Conservation (phyloP, 2,797 vertebrate genomes). For the Petrocephalus schoutedeni region DNA sequence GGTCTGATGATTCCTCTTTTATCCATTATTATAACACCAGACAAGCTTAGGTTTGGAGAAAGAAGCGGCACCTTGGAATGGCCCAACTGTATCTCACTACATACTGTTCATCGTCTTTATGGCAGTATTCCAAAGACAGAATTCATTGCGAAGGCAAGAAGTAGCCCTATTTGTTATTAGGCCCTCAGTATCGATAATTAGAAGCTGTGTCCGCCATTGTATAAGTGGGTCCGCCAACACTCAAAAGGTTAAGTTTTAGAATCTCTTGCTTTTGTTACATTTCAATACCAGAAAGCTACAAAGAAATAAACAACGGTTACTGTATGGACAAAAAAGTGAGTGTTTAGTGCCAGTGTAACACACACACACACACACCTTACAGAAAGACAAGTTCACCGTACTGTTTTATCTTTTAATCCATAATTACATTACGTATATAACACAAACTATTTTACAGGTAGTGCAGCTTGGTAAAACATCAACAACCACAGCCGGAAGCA, state of each 20-base stretch:
- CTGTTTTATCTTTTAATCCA: constrained; percentile 41
- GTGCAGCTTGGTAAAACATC: constrained; percentile 34
- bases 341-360: not conserved
- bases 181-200: not conserved
- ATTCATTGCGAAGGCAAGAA: not conserved
- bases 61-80: not conserved
- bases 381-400: constrained; percentile 13
- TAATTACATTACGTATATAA: constrained; percentile 46
- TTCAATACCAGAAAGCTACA: not conserved
- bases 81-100: not conserved
- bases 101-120: not conserved
- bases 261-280: not conserved
- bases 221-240: not conserved
- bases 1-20: not conserved
- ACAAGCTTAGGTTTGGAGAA: not conserved
- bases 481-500: constrained; percentile 31
- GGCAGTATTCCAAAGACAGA: not conserved
- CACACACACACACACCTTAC: not conserved
- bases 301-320: not conserved
- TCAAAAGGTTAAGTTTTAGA: not conserved
- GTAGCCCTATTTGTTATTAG: not conserved
- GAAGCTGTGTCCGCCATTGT: not conserved
- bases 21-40: not conserved
- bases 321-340: not conserved
- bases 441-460: constrained; percentile 50